These are phyloP conservation scores for Anthopleura sola DNA, from an alignment of 64 coral and sea anemone species.

Conservation along the genomic window DNA sequence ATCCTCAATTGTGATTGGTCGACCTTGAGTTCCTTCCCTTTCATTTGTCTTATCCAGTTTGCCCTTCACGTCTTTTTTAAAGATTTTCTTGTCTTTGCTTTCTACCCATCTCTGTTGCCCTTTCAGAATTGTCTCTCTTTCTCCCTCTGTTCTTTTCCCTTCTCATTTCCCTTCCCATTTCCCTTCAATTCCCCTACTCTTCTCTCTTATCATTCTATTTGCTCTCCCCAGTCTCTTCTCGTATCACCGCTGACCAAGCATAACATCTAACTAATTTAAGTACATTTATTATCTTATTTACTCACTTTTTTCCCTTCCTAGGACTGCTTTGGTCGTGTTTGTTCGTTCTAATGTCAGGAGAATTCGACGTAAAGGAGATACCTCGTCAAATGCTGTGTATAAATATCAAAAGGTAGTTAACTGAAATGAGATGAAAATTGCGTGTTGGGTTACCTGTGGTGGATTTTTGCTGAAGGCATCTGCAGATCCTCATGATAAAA, in stretches of 20 bases:
- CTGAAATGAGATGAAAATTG: neutral
- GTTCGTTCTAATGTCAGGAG: neutral
- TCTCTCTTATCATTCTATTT: neutral
- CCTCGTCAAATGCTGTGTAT: neutral
- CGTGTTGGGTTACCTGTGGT: neutral
- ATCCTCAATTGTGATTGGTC: too few species aligned
- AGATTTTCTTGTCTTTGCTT: too few species aligned
- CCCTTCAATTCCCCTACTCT: neutral
- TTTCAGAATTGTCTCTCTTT: neutral
- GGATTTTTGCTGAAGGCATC: neutral
- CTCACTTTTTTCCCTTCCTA: neutral
- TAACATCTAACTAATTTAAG: too few species aligned
- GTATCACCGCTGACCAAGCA: neutral
- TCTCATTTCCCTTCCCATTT: neutral
- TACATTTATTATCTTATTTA: too few species aligned
- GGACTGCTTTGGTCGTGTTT: neutral
- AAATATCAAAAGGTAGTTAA: conserved; percentile 7
- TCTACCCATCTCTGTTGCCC: too few species aligned
- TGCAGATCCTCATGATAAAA: neutral
- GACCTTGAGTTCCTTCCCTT: too few species aligned
- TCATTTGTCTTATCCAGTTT: neutral
- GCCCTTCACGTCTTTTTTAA: too few species aligned
- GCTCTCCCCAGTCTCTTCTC: neutral
- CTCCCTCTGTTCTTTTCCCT: neutral
- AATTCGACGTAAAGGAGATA: neutral